phyloP scores from a whole-genome alignment of 2,888 invertebrate species.

The Drosophila bunnanda region DNA sequence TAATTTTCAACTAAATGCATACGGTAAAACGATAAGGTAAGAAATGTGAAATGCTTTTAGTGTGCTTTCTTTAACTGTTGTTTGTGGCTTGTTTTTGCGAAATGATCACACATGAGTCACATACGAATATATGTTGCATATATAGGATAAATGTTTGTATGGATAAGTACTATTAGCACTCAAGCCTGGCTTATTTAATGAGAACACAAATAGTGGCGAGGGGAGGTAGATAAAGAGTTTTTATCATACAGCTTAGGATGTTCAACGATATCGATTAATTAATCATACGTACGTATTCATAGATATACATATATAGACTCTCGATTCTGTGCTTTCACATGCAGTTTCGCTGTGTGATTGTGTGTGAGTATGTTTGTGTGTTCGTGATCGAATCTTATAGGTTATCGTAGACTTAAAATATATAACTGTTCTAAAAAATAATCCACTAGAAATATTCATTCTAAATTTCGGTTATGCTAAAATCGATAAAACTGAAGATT shows the following conservation, averaged over 20 bases:
- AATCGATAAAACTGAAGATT: neutral
- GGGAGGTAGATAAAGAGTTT: slow-evolving; percentile 33
- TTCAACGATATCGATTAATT: slow-evolving; percentile 32
- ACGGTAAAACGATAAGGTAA: slow-evolving; percentile 22
- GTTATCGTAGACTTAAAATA: slow-evolving; percentile 45
- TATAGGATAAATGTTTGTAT: slow-evolving; percentile 21
- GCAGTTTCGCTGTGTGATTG: slow-evolving; percentile 36
- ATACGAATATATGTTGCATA: slow-evolving; percentile 42
- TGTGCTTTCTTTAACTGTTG: slow-evolving; percentile 19
- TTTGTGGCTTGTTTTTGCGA: slow-evolving; percentile 26
- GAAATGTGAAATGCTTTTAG: slow-evolving; percentile 36
- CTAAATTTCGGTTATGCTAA: slow-evolving; percentile 17
- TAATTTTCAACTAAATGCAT: slow-evolving; percentile 42
- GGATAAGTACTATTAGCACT: slow-evolving; percentile 37
- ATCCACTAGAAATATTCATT: slow-evolving; percentile 15
- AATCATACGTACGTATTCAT: slow-evolving; percentile 32
- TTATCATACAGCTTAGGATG: slow-evolving; percentile 37
- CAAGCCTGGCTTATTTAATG: slow-evolving; percentile 37
- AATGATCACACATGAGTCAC: slow-evolving; percentile 42
- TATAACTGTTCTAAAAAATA: slow-evolving; percentile 11
- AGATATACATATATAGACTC: slow-evolving; percentile 21
- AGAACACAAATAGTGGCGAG: slow-evolving; percentile 35
- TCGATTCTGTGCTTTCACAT: slow-evolving; percentile 36
- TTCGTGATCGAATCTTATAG: slow-evolving; percentile 27
- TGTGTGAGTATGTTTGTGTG: slow-evolving; percentile 23